Evolutionary conservation across 1,140 invertebrate species (phyloP).

Genomic region (Oreohelix idahoensis): DNA sequence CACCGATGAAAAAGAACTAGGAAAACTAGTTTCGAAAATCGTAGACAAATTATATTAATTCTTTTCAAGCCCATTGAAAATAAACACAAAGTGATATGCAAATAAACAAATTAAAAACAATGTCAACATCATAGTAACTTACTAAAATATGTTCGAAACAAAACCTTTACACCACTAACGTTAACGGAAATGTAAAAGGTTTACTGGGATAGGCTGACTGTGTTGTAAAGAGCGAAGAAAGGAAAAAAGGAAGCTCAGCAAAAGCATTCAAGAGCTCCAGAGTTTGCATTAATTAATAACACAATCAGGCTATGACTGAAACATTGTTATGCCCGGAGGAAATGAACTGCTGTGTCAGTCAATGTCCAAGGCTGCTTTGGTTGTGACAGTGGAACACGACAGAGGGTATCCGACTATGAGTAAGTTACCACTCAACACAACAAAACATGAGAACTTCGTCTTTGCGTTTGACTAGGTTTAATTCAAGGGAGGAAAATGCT

Average conservation of each 20-base stretch:
- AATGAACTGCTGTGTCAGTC: background rate
- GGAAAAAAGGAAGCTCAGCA: background rate
- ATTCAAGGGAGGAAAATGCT: background rate
- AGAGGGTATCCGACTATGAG: slow-evolving; percentile 33
- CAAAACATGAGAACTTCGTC: slow-evolving; percentile 1
- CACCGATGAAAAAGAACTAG: too few species aligned
- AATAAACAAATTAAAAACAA: too few species aligned
- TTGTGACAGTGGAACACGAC: slow-evolving; percentile 43
- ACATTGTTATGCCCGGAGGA: background rate
- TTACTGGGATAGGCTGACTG: slow-evolving; percentile 25
- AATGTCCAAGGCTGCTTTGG: background rate
- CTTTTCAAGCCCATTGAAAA: too few species aligned
- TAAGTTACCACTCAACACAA: slow-evolving; percentile 9
- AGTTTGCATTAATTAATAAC: background rate
- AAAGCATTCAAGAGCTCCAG: background rate
- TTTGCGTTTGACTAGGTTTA: slow-evolving; percentile 11
- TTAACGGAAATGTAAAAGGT: slow-evolving; percentile 13
- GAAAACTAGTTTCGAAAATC: too few species aligned
- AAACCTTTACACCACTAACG: slow-evolving; percentile 2
- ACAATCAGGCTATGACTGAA: background rate
- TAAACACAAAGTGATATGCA: too few species aligned
- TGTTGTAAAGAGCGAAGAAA: slow-evolving; percentile 15
- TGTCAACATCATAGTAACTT: too few species aligned
- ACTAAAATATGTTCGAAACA: slow-evolving; percentile 2
- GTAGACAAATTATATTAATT: too few species aligned